Percentiles rank a stretch among this genome's conserved stretches.
These are phyloP conservation scores for Teinopalpus imperialis DNA, from an alignment of 2,888 invertebrate genomes.

Conservation along the genomic window DNA sequence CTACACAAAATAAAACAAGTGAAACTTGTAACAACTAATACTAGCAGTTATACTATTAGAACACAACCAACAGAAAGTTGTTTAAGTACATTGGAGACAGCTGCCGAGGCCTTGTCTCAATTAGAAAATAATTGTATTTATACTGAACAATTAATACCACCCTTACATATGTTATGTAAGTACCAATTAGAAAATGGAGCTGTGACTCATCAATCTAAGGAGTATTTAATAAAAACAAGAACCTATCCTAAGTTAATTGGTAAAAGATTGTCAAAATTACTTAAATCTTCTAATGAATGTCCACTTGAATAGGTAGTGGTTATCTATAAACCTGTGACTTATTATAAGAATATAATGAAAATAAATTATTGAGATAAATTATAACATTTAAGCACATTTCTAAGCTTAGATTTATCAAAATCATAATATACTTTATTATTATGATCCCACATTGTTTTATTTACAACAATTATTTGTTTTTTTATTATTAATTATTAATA, in stretches of 20 bases:
- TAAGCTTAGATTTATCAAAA: too few relatives aligned
- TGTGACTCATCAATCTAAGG: slow-evolving; percentile 96
- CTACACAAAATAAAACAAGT: slow-evolving; percentile 90
- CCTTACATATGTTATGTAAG: slow-evolving; percentile 91
- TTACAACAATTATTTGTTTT: too few relatives aligned
- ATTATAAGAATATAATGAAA: too few relatives aligned
- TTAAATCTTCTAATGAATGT: slow-evolving; percentile 60
- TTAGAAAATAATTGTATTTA: slow-evolving; percentile 87
- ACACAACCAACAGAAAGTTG: slow-evolving; percentile 97
- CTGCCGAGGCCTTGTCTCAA: slow-evolving; percentile 88
- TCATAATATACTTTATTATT: too few relatives aligned
- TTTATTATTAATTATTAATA: too few relatives aligned
- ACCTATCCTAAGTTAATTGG: slow-evolving; percentile 91
- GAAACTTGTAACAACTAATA: slow-evolving; percentile 86
- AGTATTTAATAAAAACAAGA: slow-evolving; percentile 90
- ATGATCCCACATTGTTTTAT: too few relatives aligned
- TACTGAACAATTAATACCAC: slow-evolving; percentile 86
- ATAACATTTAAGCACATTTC: too few relatives aligned
- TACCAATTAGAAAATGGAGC: slow-evolving; percentile 96
- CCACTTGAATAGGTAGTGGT: slow-evolving; percentile 30
- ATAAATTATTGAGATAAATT: too few relatives aligned
- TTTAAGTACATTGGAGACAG: slow-evolving; percentile 94
- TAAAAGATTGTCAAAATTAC: slow-evolving; percentile 83
- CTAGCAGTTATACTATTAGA: slow-evolving; percentile 94
- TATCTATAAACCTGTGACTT: too few relatives aligned